A percentile compares a stretch with the other conserved stretches of the same genome.
Conservation (phyloP, 2,797 vertebrate genomes). For the Microctenopoma steveboyesi region DNA sequence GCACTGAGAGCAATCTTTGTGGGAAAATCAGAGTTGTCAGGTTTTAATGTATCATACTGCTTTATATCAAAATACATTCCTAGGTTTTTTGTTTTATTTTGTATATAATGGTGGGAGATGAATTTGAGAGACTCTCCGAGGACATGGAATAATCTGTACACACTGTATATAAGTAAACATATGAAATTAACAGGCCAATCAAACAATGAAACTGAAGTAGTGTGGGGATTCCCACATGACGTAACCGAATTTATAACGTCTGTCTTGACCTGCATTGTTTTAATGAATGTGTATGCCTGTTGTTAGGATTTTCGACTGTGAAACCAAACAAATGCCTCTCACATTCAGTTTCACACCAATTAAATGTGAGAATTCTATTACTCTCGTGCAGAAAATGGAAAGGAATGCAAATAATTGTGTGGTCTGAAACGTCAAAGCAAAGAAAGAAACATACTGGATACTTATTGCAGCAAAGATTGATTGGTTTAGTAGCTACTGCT, state of each 20-base stretch:
- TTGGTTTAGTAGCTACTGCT: neutral
- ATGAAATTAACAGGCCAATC: neutral
- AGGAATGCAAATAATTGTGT: neutral
- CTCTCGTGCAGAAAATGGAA: neutral
- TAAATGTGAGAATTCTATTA: neutral
- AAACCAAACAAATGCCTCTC: neutral
- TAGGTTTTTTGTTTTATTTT: too few relatives aligned
- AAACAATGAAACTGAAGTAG: neutral
- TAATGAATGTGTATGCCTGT: too few relatives aligned
- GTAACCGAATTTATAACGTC: neutral
- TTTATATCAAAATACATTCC: too few relatives aligned
- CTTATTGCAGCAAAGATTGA: neutral
- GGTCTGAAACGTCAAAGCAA: neutral
- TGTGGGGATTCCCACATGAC: constrained; percentile 32
- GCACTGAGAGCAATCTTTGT: too few relatives aligned
- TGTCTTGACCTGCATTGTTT: neutral
- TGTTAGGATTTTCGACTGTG: too few relatives aligned
- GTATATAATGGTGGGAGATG: too few relatives aligned
- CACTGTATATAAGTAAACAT: too few relatives aligned
- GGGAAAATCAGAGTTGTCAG: too few relatives aligned
- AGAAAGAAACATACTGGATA: neutral
- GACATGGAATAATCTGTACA: too few relatives aligned
- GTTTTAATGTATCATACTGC: too few relatives aligned
- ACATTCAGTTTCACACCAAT: neutral
- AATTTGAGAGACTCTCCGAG: too few relatives aligned